Conservation (phyloP, 2,113 vertebrate genomes). For the Ophiodon elongatus region DNA sequence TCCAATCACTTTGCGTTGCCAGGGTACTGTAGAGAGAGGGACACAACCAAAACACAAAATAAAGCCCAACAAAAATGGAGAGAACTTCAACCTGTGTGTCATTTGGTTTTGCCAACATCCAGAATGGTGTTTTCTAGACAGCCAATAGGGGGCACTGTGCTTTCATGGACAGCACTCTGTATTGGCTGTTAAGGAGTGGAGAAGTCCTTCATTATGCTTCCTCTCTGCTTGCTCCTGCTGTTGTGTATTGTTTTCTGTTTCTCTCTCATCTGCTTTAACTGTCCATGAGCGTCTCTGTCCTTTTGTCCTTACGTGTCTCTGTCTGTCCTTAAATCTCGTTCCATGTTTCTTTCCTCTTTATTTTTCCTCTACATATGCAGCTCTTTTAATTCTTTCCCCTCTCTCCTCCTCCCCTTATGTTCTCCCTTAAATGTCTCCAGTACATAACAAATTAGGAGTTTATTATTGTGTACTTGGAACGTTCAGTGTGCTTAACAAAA, state of each 20-base stretch:
- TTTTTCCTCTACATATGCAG: constrained; percentile 15
- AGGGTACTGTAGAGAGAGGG: not conserved
- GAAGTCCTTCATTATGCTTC: constrained; percentile 30
- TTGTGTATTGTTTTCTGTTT: constrained; percentile 14
- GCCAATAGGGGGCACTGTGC: constrained; percentile 73
- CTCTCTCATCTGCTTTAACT: constrained; percentile 14
- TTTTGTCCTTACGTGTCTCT: constrained; percentile 7
- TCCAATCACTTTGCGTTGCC: not conserved
- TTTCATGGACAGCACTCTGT: constrained; percentile 28
- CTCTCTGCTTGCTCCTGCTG: constrained; percentile 10
- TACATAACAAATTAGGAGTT: constrained; percentile 66
- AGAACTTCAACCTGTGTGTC: not conserved
- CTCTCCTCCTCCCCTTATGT: constrained; percentile 12
- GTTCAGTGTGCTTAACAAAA: constrained; percentile 66
- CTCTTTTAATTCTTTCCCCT: not conserved
- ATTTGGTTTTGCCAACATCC: not conserved
- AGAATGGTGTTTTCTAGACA: not conserved
- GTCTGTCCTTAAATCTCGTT: constrained; percentile 20
- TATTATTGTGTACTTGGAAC: constrained; percentile 60
- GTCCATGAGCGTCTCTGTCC: not conserved
- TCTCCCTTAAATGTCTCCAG: constrained; percentile 53
- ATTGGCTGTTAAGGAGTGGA: not conserved
- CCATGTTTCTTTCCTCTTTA: constrained; percentile 38
- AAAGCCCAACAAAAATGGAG: not conserved
- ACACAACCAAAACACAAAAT: not conserved